Evolutionary conservation across 2,888 invertebrate species (phyloP).

Genomic region (Lathronympha strigana): DNA sequence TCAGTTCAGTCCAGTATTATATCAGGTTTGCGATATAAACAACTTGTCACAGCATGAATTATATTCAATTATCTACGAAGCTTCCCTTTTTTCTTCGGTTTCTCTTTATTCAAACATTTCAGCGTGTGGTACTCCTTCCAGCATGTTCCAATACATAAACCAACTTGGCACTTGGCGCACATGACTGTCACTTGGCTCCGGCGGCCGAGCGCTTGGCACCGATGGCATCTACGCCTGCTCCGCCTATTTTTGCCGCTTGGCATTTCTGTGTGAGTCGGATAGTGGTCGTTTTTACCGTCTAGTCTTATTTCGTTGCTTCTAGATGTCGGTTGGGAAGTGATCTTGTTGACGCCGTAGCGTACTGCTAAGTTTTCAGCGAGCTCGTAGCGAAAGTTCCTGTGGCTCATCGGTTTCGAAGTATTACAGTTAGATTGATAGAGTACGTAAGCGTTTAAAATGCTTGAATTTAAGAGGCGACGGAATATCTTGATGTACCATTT

Average conservation of each 20-base stretch:
- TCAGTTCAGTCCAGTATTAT: no score
- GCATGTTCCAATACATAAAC: conserved; percentile 27
- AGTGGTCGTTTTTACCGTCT: conserved; percentile 36
- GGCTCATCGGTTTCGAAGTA: conserved; percentile 28
- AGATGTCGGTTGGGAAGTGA: not conserved
- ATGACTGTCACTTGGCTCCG: conserved; percentile 31
- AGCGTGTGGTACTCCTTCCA: conserved; percentile 39
- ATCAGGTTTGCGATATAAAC: no score
- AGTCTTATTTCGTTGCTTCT: conserved; percentile 26
- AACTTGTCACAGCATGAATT: no score
- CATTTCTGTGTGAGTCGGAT: conserved; percentile 32
- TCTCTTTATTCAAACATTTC: conserved; percentile 33
- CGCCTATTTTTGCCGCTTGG: conserved; percentile 25
- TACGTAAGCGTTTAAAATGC: conserved; percentile 37
- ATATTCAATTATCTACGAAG: conserved; percentile 16
- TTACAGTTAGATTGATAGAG: conserved; percentile 35
- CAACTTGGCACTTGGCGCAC: conserved; percentile 40
- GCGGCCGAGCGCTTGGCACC: conserved; percentile 37
- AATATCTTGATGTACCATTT: conserved; percentile 41
- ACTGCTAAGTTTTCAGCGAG: conserved; percentile 30
- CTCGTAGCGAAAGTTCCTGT: conserved; percentile 31
- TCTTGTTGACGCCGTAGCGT: conserved; percentile 18
- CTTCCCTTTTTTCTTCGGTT: conserved; percentile 31
- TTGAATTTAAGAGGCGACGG: conserved; percentile 30
- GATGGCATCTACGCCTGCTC: conserved; percentile 31